Evolutionary conservation across 2,113 vertebrate genomes (phyloP).

Genomic region (Thinocorus orbignyianus): DNA sequence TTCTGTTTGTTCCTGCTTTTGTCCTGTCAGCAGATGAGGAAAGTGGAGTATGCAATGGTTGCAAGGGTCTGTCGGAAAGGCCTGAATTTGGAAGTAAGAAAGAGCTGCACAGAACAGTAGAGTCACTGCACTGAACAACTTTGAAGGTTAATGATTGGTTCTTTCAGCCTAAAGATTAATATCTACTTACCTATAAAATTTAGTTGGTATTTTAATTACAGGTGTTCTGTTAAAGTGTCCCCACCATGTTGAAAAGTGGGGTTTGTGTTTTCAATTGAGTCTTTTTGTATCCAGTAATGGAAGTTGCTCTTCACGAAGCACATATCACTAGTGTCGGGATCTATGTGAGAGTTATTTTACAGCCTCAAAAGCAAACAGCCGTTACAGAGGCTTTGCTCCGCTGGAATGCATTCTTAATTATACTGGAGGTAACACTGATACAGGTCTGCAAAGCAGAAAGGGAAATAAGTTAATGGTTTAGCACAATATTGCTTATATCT

Average conservation of each 20-base stretch:
- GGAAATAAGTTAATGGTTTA: background rate
- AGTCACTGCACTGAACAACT: background rate
- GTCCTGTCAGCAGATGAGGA: constrained; percentile 23
- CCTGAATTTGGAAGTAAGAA: background rate
- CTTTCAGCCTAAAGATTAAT: constrained; percentile 11
- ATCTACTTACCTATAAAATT: background rate
- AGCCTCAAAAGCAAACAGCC: background rate
- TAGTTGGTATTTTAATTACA: background rate
- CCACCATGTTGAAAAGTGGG: background rate
- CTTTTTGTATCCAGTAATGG: background rate
- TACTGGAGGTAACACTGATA: background rate
- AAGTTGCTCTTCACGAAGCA: background rate
- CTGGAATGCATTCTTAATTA: background rate
- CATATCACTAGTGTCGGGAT: background rate
- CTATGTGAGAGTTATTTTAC: background rate
- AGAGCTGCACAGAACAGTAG: background rate
- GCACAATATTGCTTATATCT: background rate
- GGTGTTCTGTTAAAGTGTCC: background rate
- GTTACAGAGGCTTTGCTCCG: background rate
- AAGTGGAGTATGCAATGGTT: background rate
- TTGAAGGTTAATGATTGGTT: constrained; percentile 33
- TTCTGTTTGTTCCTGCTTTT: background rate
- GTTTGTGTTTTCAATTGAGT: background rate
- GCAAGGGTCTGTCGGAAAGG: constrained; percentile 1
- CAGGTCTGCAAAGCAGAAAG: background rate